A percentile compares a stretch with the other conserved stretches of the same genome.
Evolutionary conservation across 2,113 vertebrate genomes (phyloP).

Genomic region (Peromyscus leucopus): DNA sequence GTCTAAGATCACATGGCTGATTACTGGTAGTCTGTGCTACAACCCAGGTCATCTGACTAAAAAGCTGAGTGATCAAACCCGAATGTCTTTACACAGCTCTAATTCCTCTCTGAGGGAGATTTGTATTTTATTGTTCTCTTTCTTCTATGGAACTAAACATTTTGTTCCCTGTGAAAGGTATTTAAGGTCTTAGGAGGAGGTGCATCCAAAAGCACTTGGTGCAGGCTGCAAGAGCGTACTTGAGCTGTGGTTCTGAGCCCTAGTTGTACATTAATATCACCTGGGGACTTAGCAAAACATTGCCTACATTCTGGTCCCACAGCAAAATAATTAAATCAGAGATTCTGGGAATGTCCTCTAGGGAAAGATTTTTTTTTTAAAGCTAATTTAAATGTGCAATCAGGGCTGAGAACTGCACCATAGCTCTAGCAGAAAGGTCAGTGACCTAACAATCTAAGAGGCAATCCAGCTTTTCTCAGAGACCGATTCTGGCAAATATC

Average conservation of each 20-base stretch:
- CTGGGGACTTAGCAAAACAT: constrained; percentile 12
- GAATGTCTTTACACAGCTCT: background rate
- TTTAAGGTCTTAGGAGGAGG: constrained; percentile 17
- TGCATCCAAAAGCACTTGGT: background rate
- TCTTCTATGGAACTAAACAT: constrained; percentile 36
- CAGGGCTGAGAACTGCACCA: background rate
- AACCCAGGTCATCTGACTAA: background rate
- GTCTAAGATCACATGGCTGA: background rate
- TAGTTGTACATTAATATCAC: constrained; percentile 36
- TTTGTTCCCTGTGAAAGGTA: constrained; percentile 46
- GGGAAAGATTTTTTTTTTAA: background rate
- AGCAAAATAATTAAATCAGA: constrained; percentile 2
- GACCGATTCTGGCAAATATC: background rate
- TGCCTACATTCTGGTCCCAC: background rate
- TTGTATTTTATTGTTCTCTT: constrained; percentile 36
- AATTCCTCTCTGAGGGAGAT: constrained; percentile 6
- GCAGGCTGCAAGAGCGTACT: background rate
- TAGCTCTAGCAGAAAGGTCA: constrained; percentile 38
- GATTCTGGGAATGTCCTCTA: background rate
- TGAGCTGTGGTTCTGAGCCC: background rate
- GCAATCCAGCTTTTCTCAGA: constrained; percentile 49
- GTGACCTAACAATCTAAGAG: background rate
- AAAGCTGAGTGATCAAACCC: background rate
- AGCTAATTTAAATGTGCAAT: constrained; percentile 38
- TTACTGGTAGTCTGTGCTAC: background rate